Evolutionary conservation across 2,888 invertebrate genomes (phyloP), one percentile per base, ranked within the genome.

Genomic region (Hirtodrosophila alboralis): DNA sequence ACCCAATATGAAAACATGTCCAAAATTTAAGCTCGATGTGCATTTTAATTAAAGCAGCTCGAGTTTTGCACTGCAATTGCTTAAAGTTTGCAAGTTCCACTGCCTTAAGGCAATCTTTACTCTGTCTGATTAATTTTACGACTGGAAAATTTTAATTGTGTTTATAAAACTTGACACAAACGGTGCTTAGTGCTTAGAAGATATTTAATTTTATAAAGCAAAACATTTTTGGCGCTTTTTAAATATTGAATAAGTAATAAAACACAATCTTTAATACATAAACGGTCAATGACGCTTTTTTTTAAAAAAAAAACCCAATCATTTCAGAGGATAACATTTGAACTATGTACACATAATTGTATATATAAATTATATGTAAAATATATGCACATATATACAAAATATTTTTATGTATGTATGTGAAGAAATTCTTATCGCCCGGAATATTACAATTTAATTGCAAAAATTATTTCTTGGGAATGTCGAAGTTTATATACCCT

Each of bases 31-130:
- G 40, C 40, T 56, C 53, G 52, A 74, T 71, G 64, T 77, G 72
- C 80, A 73, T 73, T 78, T 78, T 79, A 78, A 79, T 80, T 79
- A 80, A 80, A 67, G 30, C 51, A 58, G 63, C 51, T 63, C 62
- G 61, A 53, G 44, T 51, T 61, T 65, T 75, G 53, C 76, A 77
- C 34, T 41, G 31, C 57, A 45, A 48, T 37, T 68, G 37, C 45
- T 31, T 13, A 36, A 68, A 40, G 37, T 23, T 30, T 40, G 12
- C 10, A 44, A 64, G 40, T 65, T 45, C 13, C 21, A 4, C 13
- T 27, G 30, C 28, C 27, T 18, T 26, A n/a, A n/a, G 30, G 26
- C 34, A 41, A 34, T 60, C 45, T 16, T 9, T 9, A 27, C 14
- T 26, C 7, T 21, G 28, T 14, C 30, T 65, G 60, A 43, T 54